phyloP scores from a whole-genome alignment of 2,888 invertebrate species.

The Oligia strigilis region DNA sequence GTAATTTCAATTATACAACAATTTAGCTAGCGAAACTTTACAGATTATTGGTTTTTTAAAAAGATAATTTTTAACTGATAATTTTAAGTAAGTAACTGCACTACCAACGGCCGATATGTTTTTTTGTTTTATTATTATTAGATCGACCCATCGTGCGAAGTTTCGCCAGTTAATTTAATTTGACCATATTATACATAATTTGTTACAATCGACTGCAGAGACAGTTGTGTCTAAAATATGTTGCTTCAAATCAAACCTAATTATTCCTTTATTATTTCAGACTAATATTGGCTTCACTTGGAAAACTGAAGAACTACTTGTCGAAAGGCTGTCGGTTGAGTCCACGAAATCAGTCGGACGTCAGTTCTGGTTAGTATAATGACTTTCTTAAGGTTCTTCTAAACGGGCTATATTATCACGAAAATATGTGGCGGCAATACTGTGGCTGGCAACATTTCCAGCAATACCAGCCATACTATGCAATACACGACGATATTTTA shows the following conservation, averaged over 20 bases:
- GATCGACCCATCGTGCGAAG: neutral
- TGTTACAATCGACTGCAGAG: neutral
- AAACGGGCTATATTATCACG: neutral
- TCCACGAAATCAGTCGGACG: conserved; percentile 94
- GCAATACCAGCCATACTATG: neutral
- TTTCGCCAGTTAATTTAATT: neutral
- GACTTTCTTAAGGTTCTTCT: neutral
- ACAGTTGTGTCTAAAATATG: neutral
- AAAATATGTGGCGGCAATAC: neutral
- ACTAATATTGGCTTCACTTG: conserved; percentile 96
- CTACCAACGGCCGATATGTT: no score
- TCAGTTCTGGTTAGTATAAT: conserved; percentile 90
- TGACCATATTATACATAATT: no score
- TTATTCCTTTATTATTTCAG: conserved; percentile 68
- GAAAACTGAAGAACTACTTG: conserved; percentile 94
- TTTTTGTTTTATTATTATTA: neutral
- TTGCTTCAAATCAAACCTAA: neutral
- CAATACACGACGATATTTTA: neutral
- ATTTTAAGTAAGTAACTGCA: neutral
- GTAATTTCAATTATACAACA: neutral
- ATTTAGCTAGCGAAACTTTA: neutral
- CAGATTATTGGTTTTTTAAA: neutral
- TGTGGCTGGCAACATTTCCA: neutral
- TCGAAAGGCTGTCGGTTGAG: conserved; percentile 94
- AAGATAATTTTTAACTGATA: neutral